These are phyloP conservation scores for Ceriagrion tenellum DNA, from an alignment of 2,888 invertebrate species.

Conservation along the genomic window DNA sequence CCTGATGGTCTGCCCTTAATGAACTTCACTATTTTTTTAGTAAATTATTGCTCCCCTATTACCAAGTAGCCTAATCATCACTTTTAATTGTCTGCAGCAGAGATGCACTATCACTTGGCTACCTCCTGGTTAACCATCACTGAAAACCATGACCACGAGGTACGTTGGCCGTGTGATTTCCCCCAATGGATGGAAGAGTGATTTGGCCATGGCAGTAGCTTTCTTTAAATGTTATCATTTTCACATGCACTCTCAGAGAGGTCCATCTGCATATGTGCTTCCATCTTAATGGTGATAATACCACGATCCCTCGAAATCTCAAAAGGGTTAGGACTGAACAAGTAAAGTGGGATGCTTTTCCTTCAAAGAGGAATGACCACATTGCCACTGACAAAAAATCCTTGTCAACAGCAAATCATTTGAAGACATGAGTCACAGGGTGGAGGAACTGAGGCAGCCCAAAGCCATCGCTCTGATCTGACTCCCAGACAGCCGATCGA, in stretches of 20 bases:
- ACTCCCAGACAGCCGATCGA: not conserved
- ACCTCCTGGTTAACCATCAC: slow-evolving; percentile 6
- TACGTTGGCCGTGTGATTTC: too few species aligned
- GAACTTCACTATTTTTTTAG: slow-evolving; percentile 30
- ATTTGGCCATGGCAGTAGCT: slow-evolving; percentile 14
- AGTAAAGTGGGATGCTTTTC: not conserved
- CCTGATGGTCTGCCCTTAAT: slow-evolving; percentile 11
- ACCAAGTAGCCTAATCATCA: slow-evolving; percentile 53
- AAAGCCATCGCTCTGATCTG: not conserved
- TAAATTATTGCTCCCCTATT: slow-evolving; percentile 52
- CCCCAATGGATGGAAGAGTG: not conserved
- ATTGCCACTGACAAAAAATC: not conserved
- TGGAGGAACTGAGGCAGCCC: not conserved
- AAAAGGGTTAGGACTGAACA: not conserved
- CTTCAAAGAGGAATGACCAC: not conserved
- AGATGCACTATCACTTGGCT: slow-evolving; percentile 40
- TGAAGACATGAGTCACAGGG: not conserved
- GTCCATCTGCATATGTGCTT: not conserved
- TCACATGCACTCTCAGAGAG: not conserved
- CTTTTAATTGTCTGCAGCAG: slow-evolving; percentile 13
- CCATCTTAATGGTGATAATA: not conserved
- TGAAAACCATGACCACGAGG: not conserved
- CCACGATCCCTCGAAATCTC: not conserved
- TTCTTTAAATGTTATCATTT: not conserved
- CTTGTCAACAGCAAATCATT: not conserved